Evolutionary conservation across 2,888 invertebrate genomes (phyloP).

Genomic region (Lasioglossum villosulum): DNA sequence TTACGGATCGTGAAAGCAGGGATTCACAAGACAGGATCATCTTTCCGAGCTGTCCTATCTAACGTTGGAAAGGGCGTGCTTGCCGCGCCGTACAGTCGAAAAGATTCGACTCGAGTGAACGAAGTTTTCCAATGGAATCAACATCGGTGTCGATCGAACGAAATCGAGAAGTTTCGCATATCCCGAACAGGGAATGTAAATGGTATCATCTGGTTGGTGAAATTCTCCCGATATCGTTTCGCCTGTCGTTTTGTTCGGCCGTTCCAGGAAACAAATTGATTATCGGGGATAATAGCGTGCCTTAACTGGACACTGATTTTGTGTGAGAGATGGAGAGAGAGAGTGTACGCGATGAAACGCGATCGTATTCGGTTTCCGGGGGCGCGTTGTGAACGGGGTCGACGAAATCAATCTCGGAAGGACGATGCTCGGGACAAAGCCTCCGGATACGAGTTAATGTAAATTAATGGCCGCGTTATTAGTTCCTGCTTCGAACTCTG

Average conservation of each 20-base stretch:
- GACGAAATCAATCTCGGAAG: slow-evolving; percentile 41
- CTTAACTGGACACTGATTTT: not conserved
- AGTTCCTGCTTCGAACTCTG: slow-evolving; percentile 17
- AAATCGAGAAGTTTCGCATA: not conserved
- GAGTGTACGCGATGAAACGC: not conserved
- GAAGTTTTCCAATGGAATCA: not conserved
- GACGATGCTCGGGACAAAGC: slow-evolving; percentile 30
- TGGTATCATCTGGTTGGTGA: not conserved
- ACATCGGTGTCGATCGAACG: not conserved
- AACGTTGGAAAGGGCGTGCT: too few species aligned
- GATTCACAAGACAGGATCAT: too few species aligned
- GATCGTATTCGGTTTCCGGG: not conserved
- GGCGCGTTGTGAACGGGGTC: slow-evolving; percentile 15
- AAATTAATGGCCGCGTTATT: slow-evolving; percentile 41
- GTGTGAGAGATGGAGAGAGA: not conserved
- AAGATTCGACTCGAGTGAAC: not conserved
- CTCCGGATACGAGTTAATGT: slow-evolving; percentile 36
- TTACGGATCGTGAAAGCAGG: too few species aligned
- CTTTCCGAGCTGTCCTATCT: not conserved
- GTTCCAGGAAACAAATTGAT: slow-evolving; percentile 26
- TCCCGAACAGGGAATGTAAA: not conserved
- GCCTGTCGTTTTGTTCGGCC: not conserved
- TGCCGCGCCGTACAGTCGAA: not conserved
- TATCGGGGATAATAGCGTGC: slow-evolving; percentile 12
- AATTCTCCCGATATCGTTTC: not conserved